These are phyloP conservation scores for Holacanthella duospinosa DNA, from an alignment of 2,888 invertebrate genomes.

Conservation along the genomic window DNA sequence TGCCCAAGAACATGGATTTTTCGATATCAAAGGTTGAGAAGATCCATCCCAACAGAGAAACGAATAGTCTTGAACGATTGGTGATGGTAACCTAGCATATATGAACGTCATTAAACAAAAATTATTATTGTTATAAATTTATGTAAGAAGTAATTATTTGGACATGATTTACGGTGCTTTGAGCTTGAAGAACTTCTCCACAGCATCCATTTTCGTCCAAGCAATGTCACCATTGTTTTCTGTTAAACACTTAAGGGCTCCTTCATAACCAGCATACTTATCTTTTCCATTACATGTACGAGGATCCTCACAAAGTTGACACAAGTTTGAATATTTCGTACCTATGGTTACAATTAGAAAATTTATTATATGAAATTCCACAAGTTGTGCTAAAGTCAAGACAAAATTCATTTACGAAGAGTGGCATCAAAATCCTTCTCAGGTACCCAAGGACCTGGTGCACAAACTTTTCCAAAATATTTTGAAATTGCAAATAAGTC, in stretches of 20 bases:
- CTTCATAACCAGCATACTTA: conserved; percentile 44
- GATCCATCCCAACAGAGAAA: conserved; percentile 31
- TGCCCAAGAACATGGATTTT: conserved; percentile 28
- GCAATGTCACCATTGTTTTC: conserved; percentile 46
- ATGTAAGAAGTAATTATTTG: not conserved
- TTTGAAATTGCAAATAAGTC: conserved; percentile 42
- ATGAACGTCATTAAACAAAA: not conserved
- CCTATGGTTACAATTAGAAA: conserved; percentile 45
- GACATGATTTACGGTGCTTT: conserved; percentile 4
- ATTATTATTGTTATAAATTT: not conserved
- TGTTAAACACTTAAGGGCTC: conserved; percentile 43
- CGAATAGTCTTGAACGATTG: conserved; percentile 16
- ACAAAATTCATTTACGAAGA: conserved; percentile 63
- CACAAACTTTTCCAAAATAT: conserved; percentile 70
- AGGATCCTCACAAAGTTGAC: conserved; percentile 57
- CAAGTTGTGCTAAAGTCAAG: not conserved
- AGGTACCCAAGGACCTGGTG: conserved; percentile 72
- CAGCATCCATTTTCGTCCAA: conserved; percentile 38
- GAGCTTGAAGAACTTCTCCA: conserved; percentile 24
- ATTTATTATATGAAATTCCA: not conserved
- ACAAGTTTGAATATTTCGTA: conserved; percentile 57
- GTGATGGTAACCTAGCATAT: not conserved
- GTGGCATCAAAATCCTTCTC: conserved; percentile 53
- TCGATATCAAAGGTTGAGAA: conserved; percentile 16
- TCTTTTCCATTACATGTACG: conserved; percentile 52